Conservation (phyloP, 2,797 vertebrate genomes). For the Babyrousa celebensis region DNA sequence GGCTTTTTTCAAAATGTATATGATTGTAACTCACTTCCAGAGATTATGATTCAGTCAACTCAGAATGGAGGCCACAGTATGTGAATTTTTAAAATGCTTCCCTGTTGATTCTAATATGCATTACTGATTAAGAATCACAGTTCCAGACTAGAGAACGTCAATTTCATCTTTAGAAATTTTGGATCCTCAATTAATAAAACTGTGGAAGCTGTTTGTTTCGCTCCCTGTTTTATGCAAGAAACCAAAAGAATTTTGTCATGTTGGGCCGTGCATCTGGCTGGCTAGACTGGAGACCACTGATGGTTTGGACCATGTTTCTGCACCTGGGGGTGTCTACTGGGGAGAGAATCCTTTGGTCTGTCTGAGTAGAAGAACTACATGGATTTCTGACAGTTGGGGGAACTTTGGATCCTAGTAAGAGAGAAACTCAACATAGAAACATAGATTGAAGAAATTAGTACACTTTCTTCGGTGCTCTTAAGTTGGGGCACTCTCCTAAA, state of each 20-base stretch:
- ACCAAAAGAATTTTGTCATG: neutral
- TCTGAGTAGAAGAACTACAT: neutral
- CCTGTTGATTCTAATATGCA: neutral
- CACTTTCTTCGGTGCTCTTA: neutral
- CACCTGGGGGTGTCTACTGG: neutral
- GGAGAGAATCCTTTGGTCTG: neutral
- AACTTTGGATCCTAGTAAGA: constrained; percentile 1
- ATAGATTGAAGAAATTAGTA: neutral
- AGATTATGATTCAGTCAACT: neutral
- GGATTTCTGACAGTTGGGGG: neutral
- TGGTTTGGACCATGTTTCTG: neutral
- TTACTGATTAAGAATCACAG: constrained; percentile 10
- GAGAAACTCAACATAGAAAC: constrained; percentile 8
- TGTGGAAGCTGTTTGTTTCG: neutral
- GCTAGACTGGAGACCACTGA: neutral
- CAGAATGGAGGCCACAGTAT: neutral
- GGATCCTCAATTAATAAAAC: neutral
- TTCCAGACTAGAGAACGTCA: neutral
- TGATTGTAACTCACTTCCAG: neutral
- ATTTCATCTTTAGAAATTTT: constrained; percentile 18
- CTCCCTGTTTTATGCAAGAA: neutral
- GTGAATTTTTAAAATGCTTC: constrained; percentile 50
- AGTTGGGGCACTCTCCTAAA: neutral
- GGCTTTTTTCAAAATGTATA: neutral
- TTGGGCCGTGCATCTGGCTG: neutral